phyloP scores from a whole-genome alignment of 2,797 vertebrate genomes.

The Peromyscus aztecus region DNA sequence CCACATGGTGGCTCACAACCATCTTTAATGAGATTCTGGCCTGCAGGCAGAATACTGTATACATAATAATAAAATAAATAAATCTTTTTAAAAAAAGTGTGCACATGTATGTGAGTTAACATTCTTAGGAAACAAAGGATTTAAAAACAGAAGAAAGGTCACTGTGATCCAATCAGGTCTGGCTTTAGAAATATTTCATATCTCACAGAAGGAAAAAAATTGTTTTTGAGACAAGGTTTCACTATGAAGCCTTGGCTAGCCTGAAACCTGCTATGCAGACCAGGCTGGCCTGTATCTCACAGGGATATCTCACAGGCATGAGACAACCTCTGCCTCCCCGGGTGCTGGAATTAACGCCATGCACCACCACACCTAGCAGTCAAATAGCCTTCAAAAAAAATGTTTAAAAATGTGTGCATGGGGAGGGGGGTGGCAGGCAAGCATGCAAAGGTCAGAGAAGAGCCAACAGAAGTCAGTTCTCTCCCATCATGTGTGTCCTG shows the following conservation, averaged over 20 bases:
- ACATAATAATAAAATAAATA: too few relatives aligned
- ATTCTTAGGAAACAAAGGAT: background rate
- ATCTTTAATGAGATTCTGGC: too few relatives aligned
- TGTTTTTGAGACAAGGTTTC: background rate
- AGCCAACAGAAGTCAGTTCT: background rate
- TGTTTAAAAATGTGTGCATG: background rate
- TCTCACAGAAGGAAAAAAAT: slow-evolving; percentile 19
- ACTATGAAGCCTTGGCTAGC: background rate
- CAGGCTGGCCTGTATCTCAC: background rate
- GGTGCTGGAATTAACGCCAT: background rate
- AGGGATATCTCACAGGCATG: background rate
- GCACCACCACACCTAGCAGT: background rate
- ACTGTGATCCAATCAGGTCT: background rate
- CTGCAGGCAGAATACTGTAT: too few relatives aligned
- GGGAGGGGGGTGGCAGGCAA: too few relatives aligned
- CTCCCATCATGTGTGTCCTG: background rate
- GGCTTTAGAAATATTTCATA: slow-evolving; percentile 26
- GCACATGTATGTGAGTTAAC: background rate
- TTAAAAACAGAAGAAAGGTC: slow-evolving; percentile 11
- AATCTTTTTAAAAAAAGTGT: too few relatives aligned
- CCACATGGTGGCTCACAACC: too few relatives aligned
- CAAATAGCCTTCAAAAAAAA: background rate
- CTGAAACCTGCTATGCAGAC: background rate
- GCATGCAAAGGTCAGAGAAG: background rate
- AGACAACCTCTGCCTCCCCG: background rate